phyloP scores from a whole-genome alignment of 2,888 invertebrate genomes.

The Diploptera punctata region DNA sequence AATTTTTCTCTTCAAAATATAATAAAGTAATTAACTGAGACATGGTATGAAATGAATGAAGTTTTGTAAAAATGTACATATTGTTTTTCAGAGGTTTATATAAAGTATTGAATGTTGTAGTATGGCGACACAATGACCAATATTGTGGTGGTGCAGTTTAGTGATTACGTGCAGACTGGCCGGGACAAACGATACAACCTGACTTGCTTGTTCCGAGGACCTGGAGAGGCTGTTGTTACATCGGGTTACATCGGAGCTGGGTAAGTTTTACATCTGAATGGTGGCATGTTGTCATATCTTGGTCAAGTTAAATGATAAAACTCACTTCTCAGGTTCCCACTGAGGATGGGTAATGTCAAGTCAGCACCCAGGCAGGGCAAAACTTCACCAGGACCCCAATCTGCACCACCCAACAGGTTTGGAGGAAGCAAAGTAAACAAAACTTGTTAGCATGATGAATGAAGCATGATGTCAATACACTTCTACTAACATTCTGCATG shows the following conservation, averaged over 20 bases:
- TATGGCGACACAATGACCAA: conserved; percentile 94
- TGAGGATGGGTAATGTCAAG: conserved; percentile 8
- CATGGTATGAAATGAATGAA: too few relatives aligned
- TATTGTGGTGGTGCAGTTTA: conserved; percentile 92
- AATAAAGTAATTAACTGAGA: too few relatives aligned
- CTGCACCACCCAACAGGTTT: conserved; percentile 8
- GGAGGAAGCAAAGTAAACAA: neutral
- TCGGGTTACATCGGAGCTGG: conserved; percentile 92
- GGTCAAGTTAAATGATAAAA: neutral
- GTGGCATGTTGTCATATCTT: conserved; percentile 49
- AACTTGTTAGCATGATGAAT: too few relatives aligned
- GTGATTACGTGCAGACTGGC: conserved; percentile 90
- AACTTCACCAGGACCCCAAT: conserved; percentile 22
- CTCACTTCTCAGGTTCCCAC: conserved; percentile 21
- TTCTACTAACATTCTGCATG: too few relatives aligned
- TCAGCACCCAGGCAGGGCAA: conserved; percentile 12
- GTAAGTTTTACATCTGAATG: conserved; percentile 81
- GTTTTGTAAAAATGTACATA: too few relatives aligned
- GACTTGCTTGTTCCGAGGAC: conserved; percentile 90
- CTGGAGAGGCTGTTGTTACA: conserved; percentile 91
- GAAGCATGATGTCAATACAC: too few relatives aligned
- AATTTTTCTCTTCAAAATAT: too few relatives aligned
- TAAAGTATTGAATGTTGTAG: conserved; percentile 56
- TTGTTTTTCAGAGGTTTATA: neutral
- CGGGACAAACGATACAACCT: conserved; percentile 90